Conservation (phyloP, 2,797 vertebrate genomes). For the Poeciliopsis turneri region DNA sequence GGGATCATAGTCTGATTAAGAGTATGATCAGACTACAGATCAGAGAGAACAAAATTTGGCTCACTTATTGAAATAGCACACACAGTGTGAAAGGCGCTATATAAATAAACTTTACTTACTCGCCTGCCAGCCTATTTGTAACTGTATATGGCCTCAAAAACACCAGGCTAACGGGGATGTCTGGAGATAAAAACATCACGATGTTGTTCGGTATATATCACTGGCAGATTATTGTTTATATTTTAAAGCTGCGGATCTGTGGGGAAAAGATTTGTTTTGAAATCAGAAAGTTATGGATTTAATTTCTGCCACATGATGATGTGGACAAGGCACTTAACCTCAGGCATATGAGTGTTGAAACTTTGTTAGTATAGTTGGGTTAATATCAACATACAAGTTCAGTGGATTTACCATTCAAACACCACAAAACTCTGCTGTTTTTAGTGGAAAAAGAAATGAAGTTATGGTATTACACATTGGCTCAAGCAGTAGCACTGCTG, state of each 20-base stretch:
- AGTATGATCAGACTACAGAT: too few relatives aligned
- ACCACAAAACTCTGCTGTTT: background rate
- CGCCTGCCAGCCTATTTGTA: background rate
- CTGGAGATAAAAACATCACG: background rate
- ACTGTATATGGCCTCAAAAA: background rate
- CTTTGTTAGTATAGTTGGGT: background rate
- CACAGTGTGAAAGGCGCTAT: background rate
- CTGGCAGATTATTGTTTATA: background rate
- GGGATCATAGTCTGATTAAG: background rate
- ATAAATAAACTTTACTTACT: background rate
- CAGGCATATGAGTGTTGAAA: background rate
- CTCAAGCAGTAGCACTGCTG: too few relatives aligned
- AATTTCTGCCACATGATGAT: background rate
- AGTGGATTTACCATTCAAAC: background rate
- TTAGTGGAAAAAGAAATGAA: too few relatives aligned
- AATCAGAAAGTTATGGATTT: background rate
- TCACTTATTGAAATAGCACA: background rate
- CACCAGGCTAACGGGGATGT: background rate
- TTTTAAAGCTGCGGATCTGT: background rate
- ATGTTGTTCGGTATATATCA: too few relatives aligned
- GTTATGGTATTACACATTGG: too few relatives aligned
- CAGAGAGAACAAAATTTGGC: background rate
- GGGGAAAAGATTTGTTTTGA: background rate
- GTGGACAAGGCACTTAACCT: background rate
- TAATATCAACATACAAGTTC: background rate